Evolutionary conservation across 2,888 invertebrate species (phyloP).

Genomic region (Caenorhabditis angaria): DNA sequence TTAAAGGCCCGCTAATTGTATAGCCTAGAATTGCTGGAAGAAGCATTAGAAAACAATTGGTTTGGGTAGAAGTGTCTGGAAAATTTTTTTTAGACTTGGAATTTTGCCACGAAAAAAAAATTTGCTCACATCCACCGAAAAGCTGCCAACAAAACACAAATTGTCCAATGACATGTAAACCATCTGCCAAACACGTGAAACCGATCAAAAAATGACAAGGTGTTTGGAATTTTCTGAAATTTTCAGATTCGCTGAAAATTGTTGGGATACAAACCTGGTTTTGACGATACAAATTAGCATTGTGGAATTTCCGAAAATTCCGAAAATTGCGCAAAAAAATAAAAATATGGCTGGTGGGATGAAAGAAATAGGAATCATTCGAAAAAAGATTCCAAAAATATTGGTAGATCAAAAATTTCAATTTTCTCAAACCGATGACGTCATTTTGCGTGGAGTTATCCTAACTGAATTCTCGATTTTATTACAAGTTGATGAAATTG

Average conservation of each 20-base stretch:
- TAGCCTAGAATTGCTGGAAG: conserved; percentile 37
- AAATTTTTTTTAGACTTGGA: no score
- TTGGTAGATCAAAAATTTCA: neutral
- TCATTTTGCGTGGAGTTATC: neutral
- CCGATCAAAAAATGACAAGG: conserved; percentile 47
- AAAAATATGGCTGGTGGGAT: conserved; percentile 29
- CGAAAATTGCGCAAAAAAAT: conserved; percentile 36
- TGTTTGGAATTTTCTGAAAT: conserved; percentile 35
- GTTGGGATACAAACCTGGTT: neutral
- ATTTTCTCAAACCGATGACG: neutral
- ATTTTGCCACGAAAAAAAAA: no score
- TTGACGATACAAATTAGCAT: neutral
- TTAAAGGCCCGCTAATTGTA: conserved; percentile 40
- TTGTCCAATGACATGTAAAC: conserved; percentile 42
- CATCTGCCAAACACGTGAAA: conserved; percentile 41
- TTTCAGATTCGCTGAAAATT: neutral
- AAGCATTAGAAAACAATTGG: conserved; percentile 41
- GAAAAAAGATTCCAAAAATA: neutral
- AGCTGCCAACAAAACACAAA: conserved; percentile 44
- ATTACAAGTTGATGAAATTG: no score
- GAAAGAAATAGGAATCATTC: neutral
- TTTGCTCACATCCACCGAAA: conserved; percentile 29
- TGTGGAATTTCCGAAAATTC: conserved; percentile 30
- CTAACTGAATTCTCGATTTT: no score
- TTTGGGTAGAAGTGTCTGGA: conserved; percentile 40